Base-by-base conservation (phyloP, 2,113 vertebrate genomes). In the Paradoxurus hermaphroditus region DNA sequence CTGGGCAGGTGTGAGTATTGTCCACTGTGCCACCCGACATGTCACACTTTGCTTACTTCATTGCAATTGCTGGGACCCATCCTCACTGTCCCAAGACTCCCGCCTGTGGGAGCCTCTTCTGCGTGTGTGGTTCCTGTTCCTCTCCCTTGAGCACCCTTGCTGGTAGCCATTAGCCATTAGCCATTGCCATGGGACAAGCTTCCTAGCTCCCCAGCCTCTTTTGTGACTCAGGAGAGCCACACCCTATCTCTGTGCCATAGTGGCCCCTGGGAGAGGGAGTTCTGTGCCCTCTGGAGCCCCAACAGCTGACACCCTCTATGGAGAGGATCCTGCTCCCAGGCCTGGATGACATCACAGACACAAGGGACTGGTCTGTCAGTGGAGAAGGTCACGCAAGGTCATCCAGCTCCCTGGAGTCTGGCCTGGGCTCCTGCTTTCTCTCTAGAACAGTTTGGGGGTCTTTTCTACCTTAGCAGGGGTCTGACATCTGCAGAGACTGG, bases 21-120 rank as follows among this genome's bases (percentile, higher is more conserved):
- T 10, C 36, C 2, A 13, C 29, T 0, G 3, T 10, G 0, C 1
- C 1, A 3, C n/a, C 5, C 3, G 0, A 1, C 0, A 1, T 2
- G 46, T n/a, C 18, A 10, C 2, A 31, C 70, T 36, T 14, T 56
- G 85, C 31, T 1, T 4, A 5, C n/a, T 51, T 7, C 11, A 0
- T 12, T 12, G 23, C 12, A 36, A 21, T 72, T 72, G 19, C 36
- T 39, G 4, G 36, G 68, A 39, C 70, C 70, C 23, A 10, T 7
- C 25, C 29, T 23, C 44, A 21, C 21, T 4, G 4, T 6, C 18
- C 27, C 6, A 79, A 25, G 18, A 15, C 82, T 25, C 56, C 13
- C 15, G 4, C 3, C 53, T 23, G 3, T 1, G 18, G 29, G 2
- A 27, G 4, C 16, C 12, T 62, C 81, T 59, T 75, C 25, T 25